Evolutionary conservation across 2,113 vertebrate species (phyloP).

Genomic region (Meles meles): DNA sequence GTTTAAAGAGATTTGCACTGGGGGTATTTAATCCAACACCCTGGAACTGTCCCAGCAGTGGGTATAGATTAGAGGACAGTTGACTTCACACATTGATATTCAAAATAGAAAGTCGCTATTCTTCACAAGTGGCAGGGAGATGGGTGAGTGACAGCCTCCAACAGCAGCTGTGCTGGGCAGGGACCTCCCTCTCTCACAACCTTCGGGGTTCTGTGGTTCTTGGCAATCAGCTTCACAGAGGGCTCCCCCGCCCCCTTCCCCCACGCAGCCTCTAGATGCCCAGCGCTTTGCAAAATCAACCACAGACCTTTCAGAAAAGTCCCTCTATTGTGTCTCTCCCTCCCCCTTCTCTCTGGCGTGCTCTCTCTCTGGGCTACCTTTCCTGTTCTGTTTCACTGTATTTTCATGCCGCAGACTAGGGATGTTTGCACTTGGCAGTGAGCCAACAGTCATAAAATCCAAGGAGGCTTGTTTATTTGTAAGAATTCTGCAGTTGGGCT

Average conservation of each 20-base stretch:
- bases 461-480: conserved; percentile 57
- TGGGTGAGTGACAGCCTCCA: conserved; percentile 62
- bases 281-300: not conserved
- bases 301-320: conserved; percentile 24
- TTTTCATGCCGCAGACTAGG: not conserved
- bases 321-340: not conserved
- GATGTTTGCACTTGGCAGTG: conserved; percentile 23
- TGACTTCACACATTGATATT: conserved; percentile 85
- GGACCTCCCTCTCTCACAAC: not conserved
- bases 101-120: conserved; percentile 69
- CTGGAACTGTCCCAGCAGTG: conserved; percentile 77
- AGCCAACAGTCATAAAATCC: conserved; percentile 20
- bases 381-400: conserved; percentile 23
- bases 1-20: conserved; percentile 79
- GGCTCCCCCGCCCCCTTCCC: not conserved
- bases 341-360: not conserved
- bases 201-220: not conserved
- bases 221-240: not conserved
- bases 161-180: conserved; percentile 51
- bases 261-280: not conserved
- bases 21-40: conserved; percentile 82
- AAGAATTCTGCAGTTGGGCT: conserved; percentile 51
- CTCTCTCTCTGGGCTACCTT: not conserved
- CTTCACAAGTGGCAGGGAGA: conserved; percentile 69
- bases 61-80: conserved; percentile 82